Evolutionary conservation across 2,797 vertebrate genomes (phyloP).

Genomic region (Podarcis siculus): DNA sequence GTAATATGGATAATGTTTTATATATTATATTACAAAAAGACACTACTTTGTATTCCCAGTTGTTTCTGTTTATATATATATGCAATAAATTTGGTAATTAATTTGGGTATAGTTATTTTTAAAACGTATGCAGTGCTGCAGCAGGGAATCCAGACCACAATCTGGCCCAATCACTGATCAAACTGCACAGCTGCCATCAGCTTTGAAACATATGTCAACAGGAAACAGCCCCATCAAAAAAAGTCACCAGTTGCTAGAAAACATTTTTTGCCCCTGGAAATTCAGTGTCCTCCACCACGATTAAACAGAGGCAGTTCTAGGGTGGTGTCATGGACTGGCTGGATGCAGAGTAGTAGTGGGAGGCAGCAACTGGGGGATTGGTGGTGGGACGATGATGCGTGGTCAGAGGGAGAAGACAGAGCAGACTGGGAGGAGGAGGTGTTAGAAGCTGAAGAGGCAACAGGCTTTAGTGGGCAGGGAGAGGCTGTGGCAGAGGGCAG

Average conservation of each 20-base stretch:
- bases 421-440: too few species aligned
- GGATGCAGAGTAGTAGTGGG: too few species aligned
- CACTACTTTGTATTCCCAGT: not conserved
- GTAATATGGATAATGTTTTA: conserved; percentile 4
- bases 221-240: not conserved
- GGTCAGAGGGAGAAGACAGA: too few species aligned
- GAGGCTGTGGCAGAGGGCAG: too few species aligned
- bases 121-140: not conserved
- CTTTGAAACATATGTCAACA: not conserved
- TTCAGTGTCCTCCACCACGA: too few species aligned
- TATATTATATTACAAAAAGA: not conserved
- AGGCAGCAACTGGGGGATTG: too few species aligned
- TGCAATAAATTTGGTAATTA: conserved; percentile 4
- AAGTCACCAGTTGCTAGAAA: not conserved
- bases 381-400: too few species aligned
- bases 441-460: too few species aligned
- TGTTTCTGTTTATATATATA: not conserved
- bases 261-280: too few species aligned
- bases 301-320: too few species aligned
- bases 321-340: too few species aligned
- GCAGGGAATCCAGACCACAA: not conserved
- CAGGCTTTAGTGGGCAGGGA: too few species aligned
- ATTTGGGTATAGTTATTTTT: not conserved
- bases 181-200: not conserved
- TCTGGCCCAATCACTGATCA: not conserved